Base-by-base conservation (phyloP, 2,888 invertebrate genomes). In the Chymomyza fuscimana region DNA sequence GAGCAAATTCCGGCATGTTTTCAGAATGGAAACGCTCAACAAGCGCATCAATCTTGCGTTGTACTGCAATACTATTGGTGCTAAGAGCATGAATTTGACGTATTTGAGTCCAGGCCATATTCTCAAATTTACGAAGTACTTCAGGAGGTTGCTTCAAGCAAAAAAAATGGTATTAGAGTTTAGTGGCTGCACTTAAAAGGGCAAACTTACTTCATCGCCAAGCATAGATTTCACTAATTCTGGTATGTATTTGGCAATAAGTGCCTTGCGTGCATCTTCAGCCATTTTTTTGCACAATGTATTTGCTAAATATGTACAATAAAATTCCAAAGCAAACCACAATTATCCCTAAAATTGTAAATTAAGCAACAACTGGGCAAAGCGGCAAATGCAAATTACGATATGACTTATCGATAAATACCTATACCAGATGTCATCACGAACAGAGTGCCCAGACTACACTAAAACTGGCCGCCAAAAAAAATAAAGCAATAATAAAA, bases 41-140 rank as follows among this genome's bases (percentile, higher is more conserved):
- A 54, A 93, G 77, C 32, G 91, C 92, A n/a, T 92, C 90, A 25
- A 93, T 89, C 61, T 89, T 87, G 22, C 92, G 90, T 52, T 92
- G 92, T 0, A 93, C 92, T 50, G 91, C 92, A 79, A 93, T 91
- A 29, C 92, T 91, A 64, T 92, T 92, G 1, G 92, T 91, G 54
- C 92, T 92, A 6, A 93, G 74, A 74, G 90, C 92, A 15, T 92
- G 91, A 78, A 93, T 92, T 68, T 92, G 91, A 56, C 92, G 92
- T 6, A 93, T 89, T 66, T 92, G 92, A 82, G 77, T 77, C 72
- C 79, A 74, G n/a, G 81, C 88, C 54, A 54, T n/a, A 5, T 54
- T 16, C 12, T 16, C 22, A 10, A 9, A 54, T 22, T 22, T 16
- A 1, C 16, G 15, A 16, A 6, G 52, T 16, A 52, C 52, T 19